A percentile compares a stretch with the other conserved stretches of the same genome.
These are phyloP conservation scores for Argyresthia goedartella DNA, from an alignment of 2,888 invertebrate genomes.

Conservation along the genomic window DNA sequence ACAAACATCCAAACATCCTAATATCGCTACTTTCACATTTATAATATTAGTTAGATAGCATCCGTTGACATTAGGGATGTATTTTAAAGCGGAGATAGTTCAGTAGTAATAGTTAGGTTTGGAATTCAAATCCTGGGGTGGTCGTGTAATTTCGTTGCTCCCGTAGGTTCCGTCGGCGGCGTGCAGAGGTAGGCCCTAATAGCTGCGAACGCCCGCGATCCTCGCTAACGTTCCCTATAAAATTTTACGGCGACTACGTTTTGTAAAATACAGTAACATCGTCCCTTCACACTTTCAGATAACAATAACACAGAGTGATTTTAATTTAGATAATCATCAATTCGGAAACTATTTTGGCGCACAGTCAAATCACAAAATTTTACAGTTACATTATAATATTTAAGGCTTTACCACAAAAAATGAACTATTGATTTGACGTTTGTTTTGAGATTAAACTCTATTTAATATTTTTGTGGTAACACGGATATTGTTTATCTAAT, in stretches of 20 bases:
- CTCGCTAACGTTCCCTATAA: constrained; percentile 43
- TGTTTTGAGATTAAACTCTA: no score
- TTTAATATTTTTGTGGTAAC: no score
- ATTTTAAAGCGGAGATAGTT: constrained; percentile 25
- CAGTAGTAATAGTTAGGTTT: constrained; percentile 30
- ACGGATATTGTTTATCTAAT: no score
- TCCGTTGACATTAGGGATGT: not conserved
- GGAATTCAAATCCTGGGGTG: constrained; percentile 36
- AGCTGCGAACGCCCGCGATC: constrained; percentile 26
- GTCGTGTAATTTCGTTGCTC: no score
- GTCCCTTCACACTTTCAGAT: constrained; percentile 21
- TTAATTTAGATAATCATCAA: constrained; percentile 12
- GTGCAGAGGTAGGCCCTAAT: constrained; percentile 40
- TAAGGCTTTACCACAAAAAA: no score
- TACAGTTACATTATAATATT: no score
- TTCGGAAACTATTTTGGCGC: not conserved
- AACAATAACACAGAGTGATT: constrained; percentile 15
- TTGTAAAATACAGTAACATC: constrained; percentile 49
- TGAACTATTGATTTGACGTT: no score
- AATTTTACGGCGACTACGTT: constrained; percentile 57
- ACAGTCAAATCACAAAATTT: no score
- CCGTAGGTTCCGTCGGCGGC: no score
- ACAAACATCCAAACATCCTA: no score
- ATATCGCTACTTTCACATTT: no score
- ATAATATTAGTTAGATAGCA: no score